Evolutionary conservation across 2,888 invertebrate species (phyloP).

Genomic region (Drosophila subquinaria): DNA sequence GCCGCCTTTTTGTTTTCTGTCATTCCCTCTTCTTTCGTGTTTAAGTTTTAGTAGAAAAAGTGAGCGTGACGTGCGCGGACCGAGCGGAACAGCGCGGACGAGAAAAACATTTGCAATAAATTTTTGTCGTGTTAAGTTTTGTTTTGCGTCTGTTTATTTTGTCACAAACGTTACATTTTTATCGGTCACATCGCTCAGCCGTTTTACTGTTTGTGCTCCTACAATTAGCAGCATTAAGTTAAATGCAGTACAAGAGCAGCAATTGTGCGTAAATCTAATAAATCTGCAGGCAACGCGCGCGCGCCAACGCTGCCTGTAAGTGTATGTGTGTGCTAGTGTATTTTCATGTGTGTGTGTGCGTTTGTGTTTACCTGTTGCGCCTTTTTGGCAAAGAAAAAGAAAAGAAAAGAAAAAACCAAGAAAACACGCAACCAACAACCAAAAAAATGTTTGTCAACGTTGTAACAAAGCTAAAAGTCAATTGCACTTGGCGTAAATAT

Average conservation of each 20-base stretch:
- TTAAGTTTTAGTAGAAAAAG: too few relatives aligned
- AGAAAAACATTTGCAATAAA: too few relatives aligned
- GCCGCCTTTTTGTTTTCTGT: too few relatives aligned
- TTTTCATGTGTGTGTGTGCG: constrained; percentile 19
- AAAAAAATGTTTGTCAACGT: constrained; percentile 20
- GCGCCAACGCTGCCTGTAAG: constrained; percentile 52
- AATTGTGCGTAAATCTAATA: constrained; percentile 31
- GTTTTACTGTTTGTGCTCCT: constrained; percentile 3
- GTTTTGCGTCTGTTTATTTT: constrained; percentile 30
- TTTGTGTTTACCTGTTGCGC: constrained; percentile 62
- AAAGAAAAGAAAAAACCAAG: constrained; percentile 16
- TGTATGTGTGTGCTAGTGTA: constrained; percentile 15
- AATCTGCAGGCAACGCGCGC: constrained; percentile 52
- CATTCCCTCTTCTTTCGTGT: too few relatives aligned
- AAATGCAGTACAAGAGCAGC: constrained; percentile 36
- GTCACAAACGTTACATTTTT: constrained; percentile 45
- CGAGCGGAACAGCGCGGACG: too few relatives aligned
- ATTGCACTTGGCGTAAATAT: constrained; percentile 34
- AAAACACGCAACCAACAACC: constrained; percentile 22
- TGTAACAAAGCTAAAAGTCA: constrained; percentile 11
- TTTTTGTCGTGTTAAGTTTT: constrained; percentile 54
- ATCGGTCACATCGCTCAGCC: constrained; percentile 15
- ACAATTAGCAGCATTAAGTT: constrained; percentile 29
- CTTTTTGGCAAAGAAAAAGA: constrained; percentile 42
- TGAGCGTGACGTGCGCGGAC: too few relatives aligned